phyloP scores from a whole-genome alignment of 1,140 invertebrate species.

The Eubasilissa regina region DNA sequence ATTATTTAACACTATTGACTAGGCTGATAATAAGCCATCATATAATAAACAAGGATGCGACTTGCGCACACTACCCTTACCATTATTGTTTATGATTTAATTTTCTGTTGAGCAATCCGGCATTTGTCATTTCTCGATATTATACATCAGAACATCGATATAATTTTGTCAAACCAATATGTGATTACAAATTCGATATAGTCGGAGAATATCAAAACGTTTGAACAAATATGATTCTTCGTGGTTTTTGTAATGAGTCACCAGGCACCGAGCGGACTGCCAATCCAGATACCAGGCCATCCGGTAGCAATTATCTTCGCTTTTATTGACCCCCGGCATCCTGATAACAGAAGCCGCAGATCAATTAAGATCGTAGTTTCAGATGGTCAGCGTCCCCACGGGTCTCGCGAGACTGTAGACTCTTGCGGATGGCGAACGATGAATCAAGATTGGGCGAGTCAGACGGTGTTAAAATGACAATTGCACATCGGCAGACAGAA shows the following conservation, averaged over 20 bases:
- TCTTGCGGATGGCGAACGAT: not conserved
- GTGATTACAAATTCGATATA: too few relatives aligned
- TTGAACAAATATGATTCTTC: too few relatives aligned
- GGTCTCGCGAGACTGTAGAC: not conserved
- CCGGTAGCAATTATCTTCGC: not conserved
- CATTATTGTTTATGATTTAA: too few relatives aligned
- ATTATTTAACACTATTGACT: too few relatives aligned
- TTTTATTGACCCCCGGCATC: not conserved
- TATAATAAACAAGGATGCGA: too few relatives aligned
- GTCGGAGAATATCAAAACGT: too few relatives aligned
- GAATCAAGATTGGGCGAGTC: conserved; percentile 4
- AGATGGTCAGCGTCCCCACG: not conserved
- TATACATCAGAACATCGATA: too few relatives aligned
- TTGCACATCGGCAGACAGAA: not conserved
- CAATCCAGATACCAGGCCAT: conserved; percentile 10
- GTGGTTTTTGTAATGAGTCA: conserved; percentile 5
- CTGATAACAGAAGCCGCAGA: conserved; percentile 4
- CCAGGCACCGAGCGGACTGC: not conserved
- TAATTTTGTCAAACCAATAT: too few relatives aligned
- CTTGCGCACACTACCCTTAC: too few relatives aligned
- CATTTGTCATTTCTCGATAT: too few relatives aligned
- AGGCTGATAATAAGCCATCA: too few relatives aligned
- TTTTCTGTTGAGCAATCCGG: too few relatives aligned
- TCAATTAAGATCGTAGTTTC: conserved; percentile 21
- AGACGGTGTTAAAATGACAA: conserved; percentile 27